Conservation (phyloP, 2,888 invertebrate species). For the Eilema caniola region DNA sequence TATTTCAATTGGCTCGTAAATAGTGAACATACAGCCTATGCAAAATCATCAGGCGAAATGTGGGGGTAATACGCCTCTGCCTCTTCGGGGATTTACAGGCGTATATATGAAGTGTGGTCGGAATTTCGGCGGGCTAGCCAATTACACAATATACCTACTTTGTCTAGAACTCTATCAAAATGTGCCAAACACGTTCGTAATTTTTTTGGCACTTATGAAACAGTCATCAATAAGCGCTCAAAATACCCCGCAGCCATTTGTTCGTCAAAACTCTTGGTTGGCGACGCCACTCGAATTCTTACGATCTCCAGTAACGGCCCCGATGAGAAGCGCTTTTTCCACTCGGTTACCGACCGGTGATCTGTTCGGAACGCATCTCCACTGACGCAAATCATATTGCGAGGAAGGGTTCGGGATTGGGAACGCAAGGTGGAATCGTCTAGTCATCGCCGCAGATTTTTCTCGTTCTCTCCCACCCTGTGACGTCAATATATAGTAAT, state of each 20-base stretch:
- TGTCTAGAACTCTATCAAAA: background rate
- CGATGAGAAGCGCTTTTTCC: slow-evolving; percentile 86
- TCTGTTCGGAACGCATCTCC: slow-evolving; percentile 84
- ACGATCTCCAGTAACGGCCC: slow-evolving; percentile 68
- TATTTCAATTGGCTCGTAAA: background rate
- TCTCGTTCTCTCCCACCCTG: slow-evolving; percentile 58
- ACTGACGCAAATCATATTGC: slow-evolving; percentile 87
- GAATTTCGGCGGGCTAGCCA: background rate
- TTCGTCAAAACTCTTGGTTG: slow-evolving; percentile 40
- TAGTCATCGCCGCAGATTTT: slow-evolving; percentile 83
- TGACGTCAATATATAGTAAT: slow-evolving; percentile 53
- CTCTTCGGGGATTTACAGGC: no score
- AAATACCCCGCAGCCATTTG: slow-evolving; percentile 34
- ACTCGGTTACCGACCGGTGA: slow-evolving; percentile 85
- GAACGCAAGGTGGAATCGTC: slow-evolving; percentile 71
- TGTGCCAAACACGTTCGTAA: background rate
- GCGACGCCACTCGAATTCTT: slow-evolving; percentile 70
- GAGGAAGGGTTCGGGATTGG: slow-evolving; percentile 83
- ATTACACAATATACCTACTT: background rate
- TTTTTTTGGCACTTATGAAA: slow-evolving; percentile 13
- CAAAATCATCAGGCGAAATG: no score
- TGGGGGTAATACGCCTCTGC: no score
- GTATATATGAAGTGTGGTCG: no score
- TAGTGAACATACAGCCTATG: background rate
- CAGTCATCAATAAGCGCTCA: slow-evolving; percentile 37